These are phyloP conservation scores for Siphamia tubifer DNA, from an alignment of 2,113 vertebrate genomes.

Conservation along the genomic window DNA sequence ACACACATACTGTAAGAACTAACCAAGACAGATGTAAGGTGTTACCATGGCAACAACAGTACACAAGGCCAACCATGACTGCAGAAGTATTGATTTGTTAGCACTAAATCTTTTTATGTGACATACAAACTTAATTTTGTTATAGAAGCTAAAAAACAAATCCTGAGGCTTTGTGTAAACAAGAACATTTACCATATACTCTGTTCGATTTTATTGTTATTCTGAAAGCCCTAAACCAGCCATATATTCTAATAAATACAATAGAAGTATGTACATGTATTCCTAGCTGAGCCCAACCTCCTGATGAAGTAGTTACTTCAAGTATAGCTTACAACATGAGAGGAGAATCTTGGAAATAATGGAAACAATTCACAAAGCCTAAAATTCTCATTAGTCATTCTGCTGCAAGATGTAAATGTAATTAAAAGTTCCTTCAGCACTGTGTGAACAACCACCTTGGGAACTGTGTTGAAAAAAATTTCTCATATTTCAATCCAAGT, in stretches of 20 bases:
- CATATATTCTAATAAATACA: slow-evolving; percentile 14
- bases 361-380: slow-evolving; percentile 35
- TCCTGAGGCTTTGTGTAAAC: too few relatives aligned
- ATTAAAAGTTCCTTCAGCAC: slow-evolving; percentile 66
- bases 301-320: slow-evolving; percentile 8
- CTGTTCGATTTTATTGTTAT: slow-evolving; percentile 25
- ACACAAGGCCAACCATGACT: background rate
- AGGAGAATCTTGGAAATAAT: slow-evolving; percentile 22
- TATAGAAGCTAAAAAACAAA: background rate
- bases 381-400: slow-evolving; percentile 67
- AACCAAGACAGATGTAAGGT: slow-evolving; percentile 32
- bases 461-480: slow-evolving; percentile 43
- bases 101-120: background rate
- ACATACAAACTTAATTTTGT: background rate
- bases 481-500: slow-evolving; percentile 41
- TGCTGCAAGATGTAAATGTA: slow-evolving; percentile 42
- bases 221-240: slow-evolving; percentile 19
- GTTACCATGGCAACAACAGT: slow-evolving; percentile 30
- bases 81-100: background rate
- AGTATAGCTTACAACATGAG: slow-evolving; percentile 19
- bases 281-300: background rate
- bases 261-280: background rate
- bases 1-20: slow-evolving; percentile 25
- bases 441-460: slow-evolving; percentile 29
- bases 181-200: slow-evolving; percentile 24